A percentile compares a stretch with the other conserved stretches of the same genome.
Evolutionary conservation across 2,888 invertebrate species (phyloP).

Genomic region (Erpobdella octoculata): DNA sequence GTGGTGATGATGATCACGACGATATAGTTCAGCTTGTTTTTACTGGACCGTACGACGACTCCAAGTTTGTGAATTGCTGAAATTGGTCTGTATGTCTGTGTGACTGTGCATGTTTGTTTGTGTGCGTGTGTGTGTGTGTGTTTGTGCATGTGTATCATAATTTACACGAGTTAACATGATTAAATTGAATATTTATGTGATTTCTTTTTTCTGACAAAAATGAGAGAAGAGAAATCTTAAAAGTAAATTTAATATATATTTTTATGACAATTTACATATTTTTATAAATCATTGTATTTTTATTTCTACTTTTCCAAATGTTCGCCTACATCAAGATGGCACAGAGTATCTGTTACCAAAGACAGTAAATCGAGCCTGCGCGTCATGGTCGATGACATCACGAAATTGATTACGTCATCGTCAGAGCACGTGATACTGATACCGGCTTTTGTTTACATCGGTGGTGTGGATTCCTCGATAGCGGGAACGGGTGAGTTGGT

Average conservation of each 20-base stretch:
- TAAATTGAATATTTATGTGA: not conserved
- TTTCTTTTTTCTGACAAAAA: too few species aligned
- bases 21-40: not conserved
- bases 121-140: too few species aligned
- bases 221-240: too few species aligned
- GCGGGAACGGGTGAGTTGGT: not conserved
- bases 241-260: not conserved
- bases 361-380: not conserved
- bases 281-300: not conserved
- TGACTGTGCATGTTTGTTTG: too few species aligned
- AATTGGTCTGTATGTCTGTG: too few species aligned
- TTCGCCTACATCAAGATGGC: too few species aligned
- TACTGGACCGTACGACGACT: not conserved
- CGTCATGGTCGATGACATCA: slow-evolving; percentile 23
- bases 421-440: slow-evolving; percentile 24
- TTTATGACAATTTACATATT: not conserved
- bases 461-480: slow-evolving; percentile 8
- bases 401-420: slow-evolving; percentile 26
- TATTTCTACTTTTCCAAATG: too few species aligned
- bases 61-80: not conserved
- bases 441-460: not conserved
- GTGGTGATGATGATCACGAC: not conserved
- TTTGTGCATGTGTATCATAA: too few species aligned
- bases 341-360: slow-evolving; percentile 7
- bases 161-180: too few species aligned